Evolutionary conservation across 2,888 invertebrate genomes (phyloP), one percentile per base, ranked within the genome.

Genomic region (Cremastinae sp.): DNA sequence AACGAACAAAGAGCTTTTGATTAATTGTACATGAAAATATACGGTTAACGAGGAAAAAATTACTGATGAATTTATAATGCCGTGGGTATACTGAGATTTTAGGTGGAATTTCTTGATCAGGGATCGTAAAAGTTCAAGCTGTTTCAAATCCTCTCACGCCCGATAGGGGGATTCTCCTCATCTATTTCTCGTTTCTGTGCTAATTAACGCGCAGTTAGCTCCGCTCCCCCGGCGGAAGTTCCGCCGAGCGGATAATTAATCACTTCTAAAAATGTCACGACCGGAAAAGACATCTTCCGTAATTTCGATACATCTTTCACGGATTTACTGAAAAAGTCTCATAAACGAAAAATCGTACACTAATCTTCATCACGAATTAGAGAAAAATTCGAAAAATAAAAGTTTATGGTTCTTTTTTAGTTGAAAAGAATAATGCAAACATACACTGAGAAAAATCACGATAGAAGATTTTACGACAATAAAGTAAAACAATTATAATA

Each of bases 231-330:
- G 51, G 59, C 36, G 22, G 20, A 38, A 69, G 62, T 47, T 65
- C 36, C 51, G 43, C 58, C 58, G 41, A 69, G 53, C 59, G 76
- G 69, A 73, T 69, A 73, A 76, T 73, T 76, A 76, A 76, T 73
- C 69, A 68, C 68, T 73, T 53, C 58, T 41, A 47, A 51, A 69
- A 47, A 59, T 47, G 20, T 34, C 64, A 68, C 61, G 14, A 68
- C 36, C 61, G 56, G 58, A 45, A 62, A 75, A 68, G 12, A 38
- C 20, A n/a, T 41, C 20, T 62, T 41, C 49, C 16, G 3, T 12
- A 18, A 34, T n/a, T 14, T 16, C 8, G 14, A 64, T 64, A 12
- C 34, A 10, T 45, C 14, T 7, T 7, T n/a, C 16, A 2, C 5
- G 28, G 2, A 28, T 28, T 28, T 28, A 28, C 5, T 28, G 28